Evolutionary conservation across 2,888 invertebrate species (phyloP), one percentile per base, ranked within the genome.

Genomic region (Drosophila anomelani): DNA sequence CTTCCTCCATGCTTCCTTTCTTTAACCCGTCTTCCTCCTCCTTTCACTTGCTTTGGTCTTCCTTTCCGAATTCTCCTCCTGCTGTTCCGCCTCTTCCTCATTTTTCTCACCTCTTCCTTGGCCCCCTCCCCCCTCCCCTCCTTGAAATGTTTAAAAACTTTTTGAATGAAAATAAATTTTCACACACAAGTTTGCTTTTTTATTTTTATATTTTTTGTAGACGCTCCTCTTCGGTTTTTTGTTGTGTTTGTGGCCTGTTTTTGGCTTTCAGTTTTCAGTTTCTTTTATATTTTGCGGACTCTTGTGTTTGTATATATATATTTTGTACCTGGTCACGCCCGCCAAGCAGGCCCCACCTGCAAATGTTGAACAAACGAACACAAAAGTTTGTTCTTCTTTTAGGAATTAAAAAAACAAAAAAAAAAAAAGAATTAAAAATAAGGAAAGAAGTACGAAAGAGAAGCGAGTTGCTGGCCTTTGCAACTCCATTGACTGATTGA

Each of bases 101-200:
- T 17, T 34, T 32, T 43, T 47, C 26, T 26, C 23, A 44, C 56
- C 44, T 29, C 46, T 34, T 23, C 44, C 59, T 29, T 20, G 26
- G 43, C 76, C 23, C 23, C 23, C 23, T 23, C 3, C 23, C 23
- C 23, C 23, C 23, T 12, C 8, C 47, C 68, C 47, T 15, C 15
- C 26, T 26, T 41, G 23, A 41, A 41, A 63, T 59, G 61, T 64
- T 69, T 59, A 67, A 78, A 85, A 87, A 87, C 77, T 85, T 89
- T 88, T 87, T 87, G 85, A 89, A 87, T 87, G 85, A 87, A 87
- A 89, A 89, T 85, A 85, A 85, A 89, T 85, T 88, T 68, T 89
- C 82, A 75, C 76, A 88, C 77, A 77, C 78, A 66, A 67, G 63
- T 69, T 69, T 57, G 64, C 7, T 47, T 26, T 26, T 29, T 46